Conservation (phyloP, 2,888 invertebrate species). For the Hydropsyche betteni region DNA sequence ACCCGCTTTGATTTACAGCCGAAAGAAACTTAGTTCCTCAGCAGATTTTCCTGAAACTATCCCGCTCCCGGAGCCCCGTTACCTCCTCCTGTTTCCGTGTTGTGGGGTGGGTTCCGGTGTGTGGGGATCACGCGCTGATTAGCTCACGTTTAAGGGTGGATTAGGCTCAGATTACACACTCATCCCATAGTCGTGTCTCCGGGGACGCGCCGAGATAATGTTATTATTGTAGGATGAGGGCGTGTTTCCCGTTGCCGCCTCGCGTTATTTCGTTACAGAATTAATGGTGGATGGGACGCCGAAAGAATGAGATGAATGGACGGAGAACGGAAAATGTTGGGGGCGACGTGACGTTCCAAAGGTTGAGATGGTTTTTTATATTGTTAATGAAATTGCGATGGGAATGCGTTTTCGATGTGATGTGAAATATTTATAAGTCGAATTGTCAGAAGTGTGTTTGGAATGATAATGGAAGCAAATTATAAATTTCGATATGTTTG, state of each 20-base stretch:
- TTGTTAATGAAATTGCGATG: neutral
- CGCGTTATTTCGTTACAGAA: slow-evolving; percentile 38
- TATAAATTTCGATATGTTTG: too few species aligned
- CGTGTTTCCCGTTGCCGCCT: slow-evolving; percentile 13
- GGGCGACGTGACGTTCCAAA: neutral
- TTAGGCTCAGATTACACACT: slow-evolving; percentile 45
- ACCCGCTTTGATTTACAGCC: slow-evolving; percentile 46
- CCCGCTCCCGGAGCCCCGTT: slow-evolving; percentile 1
- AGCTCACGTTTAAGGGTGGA: slow-evolving; percentile 50
- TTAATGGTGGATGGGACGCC: slow-evolving; percentile 39
- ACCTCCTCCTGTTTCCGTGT: too few species aligned
- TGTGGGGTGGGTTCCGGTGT: neutral
- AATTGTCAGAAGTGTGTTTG: too few species aligned
- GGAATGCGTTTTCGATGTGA: too few species aligned
- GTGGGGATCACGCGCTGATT: slow-evolving; percentile 42
- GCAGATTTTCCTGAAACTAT: slow-evolving; percentile 43
- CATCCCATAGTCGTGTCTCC: slow-evolving; percentile 8
- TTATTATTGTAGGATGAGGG: slow-evolving; percentile 31
- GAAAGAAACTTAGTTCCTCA: slow-evolving; percentile 46
- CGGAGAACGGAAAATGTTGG: neutral
- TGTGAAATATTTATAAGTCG: too few species aligned
- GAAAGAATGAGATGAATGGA: slow-evolving; percentile 42
- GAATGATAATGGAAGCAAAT: too few species aligned
- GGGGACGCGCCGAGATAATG: slow-evolving; percentile 26
- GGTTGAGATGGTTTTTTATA: too few species aligned